Evolutionary conservation across 2,888 invertebrate species (phyloP), one percentile per base, ranked within the genome.

Genomic region (Euclidia mi): DNA sequence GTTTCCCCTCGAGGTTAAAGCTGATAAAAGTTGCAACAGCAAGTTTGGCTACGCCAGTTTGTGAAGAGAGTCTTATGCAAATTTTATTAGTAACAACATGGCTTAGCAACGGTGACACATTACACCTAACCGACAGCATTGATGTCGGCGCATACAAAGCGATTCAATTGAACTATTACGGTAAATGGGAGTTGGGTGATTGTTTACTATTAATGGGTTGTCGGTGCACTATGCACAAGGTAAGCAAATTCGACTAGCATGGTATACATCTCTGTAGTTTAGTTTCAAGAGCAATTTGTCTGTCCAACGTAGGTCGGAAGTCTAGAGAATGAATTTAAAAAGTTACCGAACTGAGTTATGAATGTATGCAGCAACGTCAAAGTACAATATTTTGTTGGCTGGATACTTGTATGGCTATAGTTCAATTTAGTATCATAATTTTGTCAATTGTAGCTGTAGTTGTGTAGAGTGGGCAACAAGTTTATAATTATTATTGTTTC

Each of bases 11-110:
- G 69, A 65, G 71, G 51, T 57, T 55, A 44, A 56, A 57, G 49
- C 56, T 82, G 49, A 76, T 79, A 71, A 79, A 84, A 71, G 58
- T 74, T 79, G 69, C 75, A 82, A 47, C 14, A 60, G 48, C 46
- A 40, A 69, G 62, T 68, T 58, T 62, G 45, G 49, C 31, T 40
- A 35, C 35, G 48, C 44, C 12, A 38, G 47, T 67, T 52, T 66
- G 75, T 62, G 59, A 37, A 51, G 59, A 46, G 42, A 44, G 56
- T 29, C 49, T 64, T 73, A 73, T 75, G 72, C 59, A 82, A 76
- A 79, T 71, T 78, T 78, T 71, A 81, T 72, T 64, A 55, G 65
- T 42, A 52, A 47, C 56, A 52, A 60, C 61, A 47, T 45, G 47
- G 63, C 41, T 64, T 53, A 56, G 44, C 41, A 50, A 48, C 56